These are phyloP conservation scores for Diacarnus erythraeanus DNA, from an alignment of 37 sponge, comb jelly and placozoan species.

Conservation along the genomic window DNA sequence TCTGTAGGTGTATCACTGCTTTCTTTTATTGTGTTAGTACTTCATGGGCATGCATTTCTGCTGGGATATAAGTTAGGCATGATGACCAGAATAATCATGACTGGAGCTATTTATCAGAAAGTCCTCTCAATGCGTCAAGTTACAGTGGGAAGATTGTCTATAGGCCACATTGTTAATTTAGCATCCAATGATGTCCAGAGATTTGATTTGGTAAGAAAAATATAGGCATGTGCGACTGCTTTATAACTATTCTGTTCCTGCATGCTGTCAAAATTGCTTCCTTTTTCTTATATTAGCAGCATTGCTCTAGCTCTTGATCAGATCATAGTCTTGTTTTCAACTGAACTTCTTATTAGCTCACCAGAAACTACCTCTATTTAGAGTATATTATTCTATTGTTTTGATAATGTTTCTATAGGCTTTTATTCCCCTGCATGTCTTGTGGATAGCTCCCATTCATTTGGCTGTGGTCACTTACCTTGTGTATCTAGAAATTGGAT, in stretches of 20 bases:
- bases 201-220: slow-evolving; percentile 51
- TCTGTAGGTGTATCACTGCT: slow-evolving; percentile 22
- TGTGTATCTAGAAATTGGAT: slow-evolving; percentile 48
- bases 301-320: too few species aligned
- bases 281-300: too few species aligned
- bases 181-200: slow-evolving; percentile 85
- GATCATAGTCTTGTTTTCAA: background rate
- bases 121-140: slow-evolving; percentile 56
- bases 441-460: slow-evolving; percentile 51
- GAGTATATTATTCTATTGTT: too few species aligned
- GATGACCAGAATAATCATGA: slow-evolving; percentile 26
- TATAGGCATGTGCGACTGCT: too few species aligned
- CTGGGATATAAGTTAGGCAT: slow-evolving; percentile 44
- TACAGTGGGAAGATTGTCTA: slow-evolving; percentile 44
- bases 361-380: background rate
- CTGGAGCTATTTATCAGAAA: slow-evolving; percentile 65
- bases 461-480: slow-evolving; percentile 40
- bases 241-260: too few species aligned
- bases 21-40: background rate
- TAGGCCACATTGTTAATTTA: slow-evolving; percentile 74
- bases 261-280: too few species aligned
- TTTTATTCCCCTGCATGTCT: slow-evolving; percentile 11
- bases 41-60: slow-evolving; percentile 48
- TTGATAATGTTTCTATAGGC: slow-evolving; percentile 17
- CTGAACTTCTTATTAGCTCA: background rate